phyloP scores from a whole-genome alignment of 2,797 vertebrate species.

The Notamacropus eugenii region DNA sequence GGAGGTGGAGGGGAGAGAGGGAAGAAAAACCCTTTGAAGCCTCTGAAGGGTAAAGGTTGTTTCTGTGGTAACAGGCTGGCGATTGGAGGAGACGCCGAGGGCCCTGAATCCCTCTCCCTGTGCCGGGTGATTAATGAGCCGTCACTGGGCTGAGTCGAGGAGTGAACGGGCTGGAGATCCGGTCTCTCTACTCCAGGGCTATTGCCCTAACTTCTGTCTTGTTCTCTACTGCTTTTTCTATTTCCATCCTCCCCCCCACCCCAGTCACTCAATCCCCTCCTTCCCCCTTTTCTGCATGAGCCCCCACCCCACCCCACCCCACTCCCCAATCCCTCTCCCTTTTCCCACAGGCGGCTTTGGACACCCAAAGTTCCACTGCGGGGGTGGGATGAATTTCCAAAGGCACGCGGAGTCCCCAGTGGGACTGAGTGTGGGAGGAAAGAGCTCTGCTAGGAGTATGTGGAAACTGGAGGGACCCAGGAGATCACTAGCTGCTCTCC shows the following conservation, averaged over 20 bases:
- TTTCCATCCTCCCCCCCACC: neutral
- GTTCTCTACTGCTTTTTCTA: constrained; percentile 3
- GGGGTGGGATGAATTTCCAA: neutral
- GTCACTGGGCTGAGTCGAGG: constrained; percentile 70
- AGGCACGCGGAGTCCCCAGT: fast-evolving
- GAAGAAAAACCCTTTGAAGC: constrained; percentile 84
- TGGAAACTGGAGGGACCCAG: neutral
- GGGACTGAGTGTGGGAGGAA: neutral
- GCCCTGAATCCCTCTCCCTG: constrained; percentile 81
- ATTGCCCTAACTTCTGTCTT: fast-evolving
- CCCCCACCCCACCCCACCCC: neutral
- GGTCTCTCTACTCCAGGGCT: constrained; percentile 6
- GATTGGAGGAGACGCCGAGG: constrained; percentile 82
- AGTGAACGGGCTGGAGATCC: constrained; percentile 53
- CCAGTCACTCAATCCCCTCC: neutral
- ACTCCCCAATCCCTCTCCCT: neutral
- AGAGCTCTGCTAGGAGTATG: neutral
- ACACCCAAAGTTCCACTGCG: neutral
- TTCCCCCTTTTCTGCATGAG: neutral
- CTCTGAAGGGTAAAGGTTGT: constrained; percentile 89
- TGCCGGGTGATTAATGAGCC: constrained; percentile 85
- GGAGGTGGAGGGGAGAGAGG: constrained; percentile 70
- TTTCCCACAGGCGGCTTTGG: neutral
- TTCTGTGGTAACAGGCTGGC: constrained; percentile 87
- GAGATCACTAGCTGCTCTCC: neutral